Evolutionary conservation across 2,888 invertebrate genomes (phyloP).

Genomic region (Cyclophora albipunctata): DNA sequence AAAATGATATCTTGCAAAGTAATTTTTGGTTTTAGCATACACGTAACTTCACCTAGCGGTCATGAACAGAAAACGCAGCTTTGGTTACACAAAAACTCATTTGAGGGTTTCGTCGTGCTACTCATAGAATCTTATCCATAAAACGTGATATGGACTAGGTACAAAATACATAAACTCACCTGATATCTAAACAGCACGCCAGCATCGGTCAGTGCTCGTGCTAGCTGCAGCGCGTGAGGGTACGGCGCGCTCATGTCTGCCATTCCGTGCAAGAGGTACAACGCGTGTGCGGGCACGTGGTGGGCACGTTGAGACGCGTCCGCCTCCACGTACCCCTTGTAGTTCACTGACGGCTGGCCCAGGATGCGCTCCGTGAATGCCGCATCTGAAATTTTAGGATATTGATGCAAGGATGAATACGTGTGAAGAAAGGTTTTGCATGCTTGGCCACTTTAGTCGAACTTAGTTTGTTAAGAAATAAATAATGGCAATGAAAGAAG

Average conservation of each 20-base stretch:
- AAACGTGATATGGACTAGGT: too few species aligned
- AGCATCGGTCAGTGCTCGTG: conserved; percentile 89
- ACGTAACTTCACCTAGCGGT: too few species aligned
- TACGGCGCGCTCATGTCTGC: conserved; percentile 95
- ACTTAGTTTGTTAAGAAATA: background rate
- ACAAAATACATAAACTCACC: conserved; percentile 65
- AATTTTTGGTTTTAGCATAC: too few species aligned
- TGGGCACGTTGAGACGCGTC: conserved; percentile 92
- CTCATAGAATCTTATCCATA: too few species aligned
- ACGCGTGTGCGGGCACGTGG: conserved; percentile 90
- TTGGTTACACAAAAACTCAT: too few species aligned
- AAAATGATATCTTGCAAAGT: too few species aligned
- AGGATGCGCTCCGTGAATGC: conserved; percentile 96
- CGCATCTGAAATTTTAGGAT: conserved; percentile 79
- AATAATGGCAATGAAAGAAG: background rate
- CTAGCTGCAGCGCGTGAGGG: conserved; percentile 92
- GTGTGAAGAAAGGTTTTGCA: too few species aligned
- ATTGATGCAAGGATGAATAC: too few species aligned
- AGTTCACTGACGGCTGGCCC: conserved; percentile 90
- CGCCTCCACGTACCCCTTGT: conserved; percentile 92
- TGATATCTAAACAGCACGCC: conserved; percentile 94
- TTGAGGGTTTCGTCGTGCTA: too few species aligned
- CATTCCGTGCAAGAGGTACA: conserved; percentile 94
- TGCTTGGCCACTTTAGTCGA: too few species aligned
- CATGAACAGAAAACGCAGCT: too few species aligned